Conservation (phyloP, 2,113 vertebrate species). For the Ciconia stormi region DNA sequence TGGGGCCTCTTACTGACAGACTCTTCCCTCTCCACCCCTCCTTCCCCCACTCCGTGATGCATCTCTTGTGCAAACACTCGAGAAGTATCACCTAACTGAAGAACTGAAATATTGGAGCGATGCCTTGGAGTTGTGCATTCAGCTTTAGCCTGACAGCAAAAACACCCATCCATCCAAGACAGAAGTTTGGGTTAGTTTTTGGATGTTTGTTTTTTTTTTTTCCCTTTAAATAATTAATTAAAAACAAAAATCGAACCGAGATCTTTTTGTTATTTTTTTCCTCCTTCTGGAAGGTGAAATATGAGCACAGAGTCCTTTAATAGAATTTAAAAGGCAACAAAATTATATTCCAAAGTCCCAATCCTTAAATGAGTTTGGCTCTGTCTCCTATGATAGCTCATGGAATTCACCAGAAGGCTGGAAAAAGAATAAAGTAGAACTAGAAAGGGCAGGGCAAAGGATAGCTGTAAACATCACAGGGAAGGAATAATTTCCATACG, state of each 20-base stretch:
- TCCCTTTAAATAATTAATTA: not conserved
- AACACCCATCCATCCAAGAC: not conserved
- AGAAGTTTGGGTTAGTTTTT: not conserved
- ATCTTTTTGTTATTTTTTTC: not conserved
- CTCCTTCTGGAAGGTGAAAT: not conserved
- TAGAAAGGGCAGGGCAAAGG: not conserved
- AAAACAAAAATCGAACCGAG: not conserved
- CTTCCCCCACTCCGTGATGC: slow-evolving; percentile 20
- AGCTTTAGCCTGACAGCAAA: not conserved
- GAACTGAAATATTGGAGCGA: slow-evolving; percentile 32
- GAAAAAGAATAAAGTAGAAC: not conserved
- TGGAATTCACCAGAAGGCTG: not conserved
- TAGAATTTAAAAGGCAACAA: not conserved
- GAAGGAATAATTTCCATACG: not conserved
- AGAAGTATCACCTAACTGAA: slow-evolving; percentile 55
- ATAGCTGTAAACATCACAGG: not conserved
- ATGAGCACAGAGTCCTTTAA: not conserved
- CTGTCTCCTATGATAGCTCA: not conserved
- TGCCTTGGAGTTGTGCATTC: slow-evolving; percentile 14
- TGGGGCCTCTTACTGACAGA: slow-evolving; percentile 59
- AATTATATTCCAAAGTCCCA: not conserved
- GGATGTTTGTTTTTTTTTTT: rapidly evolving
- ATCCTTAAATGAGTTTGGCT: not conserved
- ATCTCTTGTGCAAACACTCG: slow-evolving; percentile 69
- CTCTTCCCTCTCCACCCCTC: slow-evolving; percentile 54